A percentile compares a stretch with the other conserved stretches of the same genome.
Evolutionary conservation across 2,797 vertebrate genomes (phyloP).

Genomic region (Pampus argenteus): DNA sequence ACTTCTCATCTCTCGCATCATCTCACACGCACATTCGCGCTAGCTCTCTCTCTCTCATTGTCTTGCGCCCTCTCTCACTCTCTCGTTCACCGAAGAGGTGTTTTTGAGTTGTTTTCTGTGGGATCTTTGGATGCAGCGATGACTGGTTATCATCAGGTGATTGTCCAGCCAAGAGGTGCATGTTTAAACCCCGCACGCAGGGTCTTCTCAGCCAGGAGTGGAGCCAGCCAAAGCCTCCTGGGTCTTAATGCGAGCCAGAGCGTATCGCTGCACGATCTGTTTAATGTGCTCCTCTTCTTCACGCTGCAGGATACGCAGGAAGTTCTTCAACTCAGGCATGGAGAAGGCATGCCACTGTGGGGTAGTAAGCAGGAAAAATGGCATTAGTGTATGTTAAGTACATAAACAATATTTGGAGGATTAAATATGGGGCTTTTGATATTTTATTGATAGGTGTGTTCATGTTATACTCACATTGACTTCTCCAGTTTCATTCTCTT

Average conservation of each 20-base stretch:
- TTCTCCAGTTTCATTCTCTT: slow-evolving; percentile 97
- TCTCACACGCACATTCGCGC: slow-evolving; percentile 82
- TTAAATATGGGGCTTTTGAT: background rate
- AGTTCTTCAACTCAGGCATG: slow-evolving; percentile 93
- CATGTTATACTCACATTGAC: slow-evolving; percentile 90
- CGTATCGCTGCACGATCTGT: slow-evolving; percentile 90
- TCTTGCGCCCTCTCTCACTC: slow-evolving; percentile 76
- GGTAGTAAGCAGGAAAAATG: background rate
- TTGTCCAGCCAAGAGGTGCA: slow-evolving; percentile 67
- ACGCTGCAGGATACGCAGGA: slow-evolving; percentile 92
- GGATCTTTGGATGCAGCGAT: slow-evolving; percentile 74
- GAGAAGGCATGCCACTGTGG: slow-evolving; percentile 95
- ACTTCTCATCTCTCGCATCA: slow-evolving; percentile 81
- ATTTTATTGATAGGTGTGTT: background rate
- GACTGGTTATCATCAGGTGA: slow-evolving; percentile 60
- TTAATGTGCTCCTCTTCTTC: slow-evolving; percentile 94
- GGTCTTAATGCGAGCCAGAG: slow-evolving; percentile 89
- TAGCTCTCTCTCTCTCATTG: slow-evolving; percentile 71
- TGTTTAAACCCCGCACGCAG: slow-evolving; percentile 30
- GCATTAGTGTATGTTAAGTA: background rate
- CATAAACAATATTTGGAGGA: background rate
- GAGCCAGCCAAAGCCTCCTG: slow-evolving; percentile 86
- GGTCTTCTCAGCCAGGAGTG: slow-evolving; percentile 86
- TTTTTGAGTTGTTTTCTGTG: slow-evolving; percentile 67
- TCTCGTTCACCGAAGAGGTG: slow-evolving; percentile 78